These are phyloP conservation scores for Plectropomus leopardus DNA, from an alignment of 2,113 vertebrate species.

Conservation along the genomic window DNA sequence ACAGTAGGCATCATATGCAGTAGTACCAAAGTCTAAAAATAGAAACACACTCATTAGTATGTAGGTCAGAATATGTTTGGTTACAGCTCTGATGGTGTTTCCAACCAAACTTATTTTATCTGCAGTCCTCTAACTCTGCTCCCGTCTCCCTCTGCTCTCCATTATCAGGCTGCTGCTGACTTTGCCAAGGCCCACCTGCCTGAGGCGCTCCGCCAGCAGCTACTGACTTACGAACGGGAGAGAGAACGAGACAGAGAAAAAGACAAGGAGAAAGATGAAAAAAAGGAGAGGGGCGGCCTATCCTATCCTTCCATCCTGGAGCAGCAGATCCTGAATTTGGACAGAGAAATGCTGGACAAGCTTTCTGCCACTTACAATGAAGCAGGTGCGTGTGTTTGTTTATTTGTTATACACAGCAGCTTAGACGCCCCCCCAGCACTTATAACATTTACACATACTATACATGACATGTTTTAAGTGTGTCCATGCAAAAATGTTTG, in stretches of 20 bases:
- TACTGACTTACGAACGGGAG: constrained; percentile 93
- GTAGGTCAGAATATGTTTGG: constrained; percentile 2
- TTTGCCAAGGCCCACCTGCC: constrained; percentile 94
- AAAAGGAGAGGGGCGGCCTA: constrained; percentile 91
- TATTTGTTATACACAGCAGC: background rate
- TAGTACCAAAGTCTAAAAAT: no score
- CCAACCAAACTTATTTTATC: background rate
- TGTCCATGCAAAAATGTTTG: background rate
- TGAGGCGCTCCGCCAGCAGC: constrained; percentile 92
- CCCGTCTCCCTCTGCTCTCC: constrained; percentile 42
- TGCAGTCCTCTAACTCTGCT: constrained; percentile 28
- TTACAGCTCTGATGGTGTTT: background rate
- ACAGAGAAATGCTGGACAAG: constrained; percentile 95
- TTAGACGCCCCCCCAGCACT: background rate
- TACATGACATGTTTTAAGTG: background rate
- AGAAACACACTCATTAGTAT: constrained; percentile 10
- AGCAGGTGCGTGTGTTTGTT: constrained; percentile 87
- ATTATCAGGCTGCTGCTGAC: constrained; percentile 92
- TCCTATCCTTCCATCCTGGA: constrained; percentile 94
- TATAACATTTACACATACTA: background rate
- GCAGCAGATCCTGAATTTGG: constrained; percentile 94
- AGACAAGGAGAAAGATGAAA: constrained; percentile 89
- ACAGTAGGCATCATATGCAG: no score
- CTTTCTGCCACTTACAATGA: constrained; percentile 94
- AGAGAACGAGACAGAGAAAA: constrained; percentile 89